These are phyloP conservation scores for Pheosia gnoma DNA, from an alignment of 2,888 invertebrate species.

Conservation along the genomic window DNA sequence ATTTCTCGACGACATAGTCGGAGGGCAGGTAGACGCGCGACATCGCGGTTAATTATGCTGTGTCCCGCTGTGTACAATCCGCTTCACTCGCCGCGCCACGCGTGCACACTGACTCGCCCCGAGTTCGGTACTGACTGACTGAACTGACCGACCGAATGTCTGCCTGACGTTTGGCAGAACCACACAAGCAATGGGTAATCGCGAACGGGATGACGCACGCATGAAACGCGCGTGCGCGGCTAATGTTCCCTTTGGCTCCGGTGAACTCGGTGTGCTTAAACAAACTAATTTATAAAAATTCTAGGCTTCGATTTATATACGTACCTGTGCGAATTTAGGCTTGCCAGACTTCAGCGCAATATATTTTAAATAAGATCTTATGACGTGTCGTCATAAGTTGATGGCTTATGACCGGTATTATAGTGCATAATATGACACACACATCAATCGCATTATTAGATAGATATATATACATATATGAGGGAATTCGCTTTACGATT, in stretches of 20 bases:
- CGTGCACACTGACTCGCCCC: constrained; percentile 22
- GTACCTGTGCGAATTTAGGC: constrained; percentile 2
- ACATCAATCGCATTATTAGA: constrained; percentile 5
- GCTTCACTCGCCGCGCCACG: constrained; percentile 15
- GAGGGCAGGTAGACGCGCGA: constrained; percentile 86
- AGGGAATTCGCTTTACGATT: not conserved
- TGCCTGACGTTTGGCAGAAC: constrained; percentile 27
- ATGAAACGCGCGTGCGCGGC: constrained; percentile 64
- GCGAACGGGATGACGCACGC: constrained; percentile 58
- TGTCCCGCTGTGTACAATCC: constrained; percentile 22
- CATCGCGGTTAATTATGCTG: constrained; percentile 69
- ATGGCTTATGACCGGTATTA: not conserved
- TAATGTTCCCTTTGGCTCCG: constrained; percentile 28
- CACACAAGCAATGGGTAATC: constrained; percentile 34
- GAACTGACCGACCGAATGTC: constrained; percentile 14
- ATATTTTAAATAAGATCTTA: constrained; percentile 1
- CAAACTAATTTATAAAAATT: constrained; percentile 3
- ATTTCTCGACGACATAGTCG: constrained; percentile 88
- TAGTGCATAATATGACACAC: constrained; percentile 5
- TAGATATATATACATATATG: not conserved
- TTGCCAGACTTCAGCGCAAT: not conserved
- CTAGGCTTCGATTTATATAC: constrained; percentile 2
- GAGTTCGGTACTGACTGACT: constrained; percentile 13
- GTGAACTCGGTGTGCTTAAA: constrained; percentile 2
- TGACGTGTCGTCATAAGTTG: not conserved